Conservation (phyloP, 2,113 vertebrate genomes). For the Anseranas semipalmata region DNA sequence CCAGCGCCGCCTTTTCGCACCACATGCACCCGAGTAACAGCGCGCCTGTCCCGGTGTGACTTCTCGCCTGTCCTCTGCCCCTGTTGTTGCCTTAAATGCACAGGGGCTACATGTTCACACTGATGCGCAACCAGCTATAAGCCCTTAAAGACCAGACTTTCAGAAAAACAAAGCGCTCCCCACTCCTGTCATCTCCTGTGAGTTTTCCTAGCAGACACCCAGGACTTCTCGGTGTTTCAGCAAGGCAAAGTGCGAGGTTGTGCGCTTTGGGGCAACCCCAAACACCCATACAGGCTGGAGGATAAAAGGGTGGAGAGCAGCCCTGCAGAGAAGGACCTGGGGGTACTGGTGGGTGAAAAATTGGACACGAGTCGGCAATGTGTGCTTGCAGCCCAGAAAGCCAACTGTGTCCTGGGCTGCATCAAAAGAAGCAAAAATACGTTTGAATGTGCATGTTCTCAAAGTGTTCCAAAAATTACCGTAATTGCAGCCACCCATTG, state of each 20-base stretch:
- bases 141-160: neutral
- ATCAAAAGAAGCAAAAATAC: neutral
- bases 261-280: too few relatives aligned
- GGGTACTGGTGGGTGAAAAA: neutral
- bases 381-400: too few relatives aligned
- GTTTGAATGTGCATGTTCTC: neutral
- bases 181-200: neutral
- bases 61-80: neutral
- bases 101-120: neutral
- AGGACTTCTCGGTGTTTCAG: neutral
- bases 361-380: neutral
- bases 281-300: neutral
- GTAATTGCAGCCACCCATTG: neutral
- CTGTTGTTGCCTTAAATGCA: neutral
- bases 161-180: rapidly evolving
- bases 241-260: neutral
- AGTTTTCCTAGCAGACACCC: neutral
- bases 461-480: neutral
- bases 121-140: neutral
- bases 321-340: neutral
- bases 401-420: too few relatives aligned
- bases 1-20: neutral
- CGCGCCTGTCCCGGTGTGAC: neutral
- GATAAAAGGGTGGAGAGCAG: neutral
- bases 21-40: too few relatives aligned